Conservation (phyloP, 1,140 invertebrate species). For the Phenacoccus solenopsis region DNA sequence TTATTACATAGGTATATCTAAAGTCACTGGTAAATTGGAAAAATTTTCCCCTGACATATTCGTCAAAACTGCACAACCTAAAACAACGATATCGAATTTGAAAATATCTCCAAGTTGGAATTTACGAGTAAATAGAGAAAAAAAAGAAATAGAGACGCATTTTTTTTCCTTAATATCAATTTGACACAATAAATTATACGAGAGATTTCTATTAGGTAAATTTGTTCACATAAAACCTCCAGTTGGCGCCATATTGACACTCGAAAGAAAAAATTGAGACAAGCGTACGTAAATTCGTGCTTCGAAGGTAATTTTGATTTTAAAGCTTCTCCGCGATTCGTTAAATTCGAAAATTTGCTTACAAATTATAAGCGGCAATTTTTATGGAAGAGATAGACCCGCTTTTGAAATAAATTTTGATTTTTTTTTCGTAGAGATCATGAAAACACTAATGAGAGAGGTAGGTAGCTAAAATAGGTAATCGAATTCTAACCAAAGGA, state of each 20-base stretch:
- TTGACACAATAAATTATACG: too few relatives aligned
- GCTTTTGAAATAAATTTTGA: constrained; percentile 7
- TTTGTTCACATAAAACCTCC: not conserved
- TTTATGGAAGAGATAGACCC: not conserved
- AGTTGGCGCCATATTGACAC: not conserved
- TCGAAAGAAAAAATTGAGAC: not conserved
- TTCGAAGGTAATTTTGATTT: not conserved
- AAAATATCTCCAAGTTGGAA: too few relatives aligned
- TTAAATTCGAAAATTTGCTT: not conserved
- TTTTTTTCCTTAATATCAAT: not conserved
- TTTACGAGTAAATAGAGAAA: too few relatives aligned
- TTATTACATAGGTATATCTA: constrained; percentile 9
- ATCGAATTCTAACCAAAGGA: constrained; percentile 1
- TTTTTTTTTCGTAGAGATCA: constrained; percentile 6
- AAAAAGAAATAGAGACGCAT: too few relatives aligned
- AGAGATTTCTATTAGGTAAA: not conserved
- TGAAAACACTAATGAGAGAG: constrained; percentile 7
- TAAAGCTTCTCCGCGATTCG: not conserved
- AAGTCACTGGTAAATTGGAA: not conserved
- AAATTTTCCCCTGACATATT: constrained; percentile 4
- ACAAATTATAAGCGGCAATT: not conserved
- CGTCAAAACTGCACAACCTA: constrained; percentile 9
- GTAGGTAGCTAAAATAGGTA: constrained; percentile 11
- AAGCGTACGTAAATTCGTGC: not conserved
- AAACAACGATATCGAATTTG: constrained; percentile 3